Conservation (phyloP, 2,888 invertebrate species). For the Byasa hedistus region DNA sequence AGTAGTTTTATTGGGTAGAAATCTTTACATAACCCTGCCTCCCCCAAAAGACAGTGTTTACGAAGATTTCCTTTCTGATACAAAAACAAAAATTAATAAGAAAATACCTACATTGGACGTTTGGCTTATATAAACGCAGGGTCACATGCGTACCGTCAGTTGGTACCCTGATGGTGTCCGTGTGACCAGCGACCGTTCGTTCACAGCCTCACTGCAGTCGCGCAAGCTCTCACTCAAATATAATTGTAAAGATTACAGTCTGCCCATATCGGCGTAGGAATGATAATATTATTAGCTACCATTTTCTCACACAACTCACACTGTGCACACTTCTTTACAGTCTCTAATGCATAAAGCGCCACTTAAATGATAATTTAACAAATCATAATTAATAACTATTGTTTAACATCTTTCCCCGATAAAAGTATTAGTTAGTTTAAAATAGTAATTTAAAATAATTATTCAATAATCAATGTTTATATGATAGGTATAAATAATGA, state of each 20-base stretch:
- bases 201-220: slow-evolving; percentile 78
- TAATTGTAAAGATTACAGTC: slow-evolving; percentile 53
- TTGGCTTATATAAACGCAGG: slow-evolving; percentile 38
- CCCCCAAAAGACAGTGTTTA: too few species aligned
- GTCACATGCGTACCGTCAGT: slow-evolving; percentile 31
- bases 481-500: slow-evolving; percentile 28
- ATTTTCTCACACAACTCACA: slow-evolving; percentile 30
- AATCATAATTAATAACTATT: slow-evolving; percentile 10
- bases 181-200: too few species aligned
- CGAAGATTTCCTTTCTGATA: too few species aligned
- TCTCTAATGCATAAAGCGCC: slow-evolving; percentile 16
- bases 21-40: too few species aligned
- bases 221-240: slow-evolving; percentile 65
- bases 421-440: slow-evolving; percentile 13
- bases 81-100: too few species aligned
- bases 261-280: slow-evolving; percentile 65
- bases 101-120: slow-evolving; percentile 58
- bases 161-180: too few species aligned
- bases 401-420: not conserved
- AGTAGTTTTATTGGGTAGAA: too few species aligned
- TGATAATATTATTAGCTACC: slow-evolving; percentile 55
- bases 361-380: slow-evolving; percentile 6
- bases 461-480: slow-evolving; percentile 26
- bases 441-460: slow-evolving; percentile 22
- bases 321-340: slow-evolving; percentile 7